These are phyloP conservation scores for Nudaria mundana DNA, from an alignment of 2,888 invertebrate genomes.

Conservation along the genomic window DNA sequence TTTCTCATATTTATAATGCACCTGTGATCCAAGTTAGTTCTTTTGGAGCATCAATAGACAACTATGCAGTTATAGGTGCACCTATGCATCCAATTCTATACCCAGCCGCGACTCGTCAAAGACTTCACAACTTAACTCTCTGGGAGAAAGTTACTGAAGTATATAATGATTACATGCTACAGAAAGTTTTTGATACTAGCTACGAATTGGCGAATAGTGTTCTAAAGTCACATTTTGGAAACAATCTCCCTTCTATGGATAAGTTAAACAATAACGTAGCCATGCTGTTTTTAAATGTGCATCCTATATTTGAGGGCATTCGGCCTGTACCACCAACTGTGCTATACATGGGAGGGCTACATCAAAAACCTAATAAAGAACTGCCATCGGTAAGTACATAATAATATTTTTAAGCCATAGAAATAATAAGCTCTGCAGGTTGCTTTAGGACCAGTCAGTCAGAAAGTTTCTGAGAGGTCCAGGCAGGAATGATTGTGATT, in stretches of 20 bases:
- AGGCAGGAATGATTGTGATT: no score
- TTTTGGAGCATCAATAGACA: constrained; percentile 22
- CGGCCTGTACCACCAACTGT: constrained; percentile 39
- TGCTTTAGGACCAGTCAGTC: no score
- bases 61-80: constrained; percentile 30
- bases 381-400: constrained; percentile 10
- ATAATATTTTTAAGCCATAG: no score
- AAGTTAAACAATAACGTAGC: constrained; percentile 32
- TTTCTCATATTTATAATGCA: constrained; percentile 37
- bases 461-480: no score
- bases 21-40: constrained; percentile 49
- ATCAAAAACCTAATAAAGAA: constrained; percentile 13
- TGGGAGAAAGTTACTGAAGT: constrained; percentile 34
- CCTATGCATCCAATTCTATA: constrained; percentile 40
- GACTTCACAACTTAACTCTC: constrained; percentile 24
- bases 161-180: constrained; percentile 12
- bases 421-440: no score
- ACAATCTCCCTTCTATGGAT: constrained; percentile 18
- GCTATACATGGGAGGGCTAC: constrained; percentile 37
- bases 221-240: constrained; percentile 22
- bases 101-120: constrained; percentile 19
- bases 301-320: constrained; percentile 40
- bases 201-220: constrained; percentile 13
- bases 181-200: not conserved
- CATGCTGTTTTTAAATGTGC: constrained; percentile 35